phyloP scores from a whole-genome alignment of 1,140 invertebrate genomes.

The Bemisia tabaci region DNA sequence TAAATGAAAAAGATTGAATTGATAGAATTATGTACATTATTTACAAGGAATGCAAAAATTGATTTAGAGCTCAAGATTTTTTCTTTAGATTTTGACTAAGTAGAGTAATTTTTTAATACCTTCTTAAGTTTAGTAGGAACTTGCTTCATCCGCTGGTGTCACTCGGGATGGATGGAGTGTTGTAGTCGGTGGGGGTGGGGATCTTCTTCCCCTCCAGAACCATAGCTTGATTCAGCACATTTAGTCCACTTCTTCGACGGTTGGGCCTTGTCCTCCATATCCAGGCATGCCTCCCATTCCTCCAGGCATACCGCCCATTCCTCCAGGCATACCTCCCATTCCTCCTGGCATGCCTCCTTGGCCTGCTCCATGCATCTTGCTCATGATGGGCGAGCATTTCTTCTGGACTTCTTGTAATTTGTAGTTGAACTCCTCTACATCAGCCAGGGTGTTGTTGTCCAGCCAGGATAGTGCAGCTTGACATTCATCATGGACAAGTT shows the following conservation, averaged over 20 bases:
- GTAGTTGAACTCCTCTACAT: conserved; percentile 47
- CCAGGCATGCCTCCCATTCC: not conserved
- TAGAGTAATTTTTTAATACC: too few relatives aligned
- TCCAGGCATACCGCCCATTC: not conserved
- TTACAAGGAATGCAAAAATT: too few relatives aligned
- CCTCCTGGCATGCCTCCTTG: conserved; percentile 9
- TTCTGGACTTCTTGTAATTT: conserved; percentile 38
- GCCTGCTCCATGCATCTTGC: conserved; percentile 33
- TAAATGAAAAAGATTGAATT: too few relatives aligned
- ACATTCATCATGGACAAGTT: conserved; percentile 31
- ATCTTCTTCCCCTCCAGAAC: too few relatives aligned
- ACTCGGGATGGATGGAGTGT: too few relatives aligned
- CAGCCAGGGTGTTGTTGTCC: conserved; percentile 43
- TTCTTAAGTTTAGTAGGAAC: too few relatives aligned
- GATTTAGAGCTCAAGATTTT: too few relatives aligned
- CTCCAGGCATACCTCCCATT: conserved; percentile 6
- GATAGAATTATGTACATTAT: too few relatives aligned
- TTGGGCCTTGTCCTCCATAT: conserved; percentile 35
- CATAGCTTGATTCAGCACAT: too few relatives aligned
- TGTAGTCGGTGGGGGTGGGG: too few relatives aligned
- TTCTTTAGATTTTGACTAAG: too few relatives aligned
- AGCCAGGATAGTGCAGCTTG: conserved; percentile 39
- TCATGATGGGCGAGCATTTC: conserved; percentile 38
- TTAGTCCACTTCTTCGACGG: conserved; percentile 60
- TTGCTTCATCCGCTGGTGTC: too few relatives aligned